Evolutionary conservation across 2,797 vertebrate species (phyloP), one percentile per base, ranked within the genome.

Genomic region (Lates japonicus): DNA sequence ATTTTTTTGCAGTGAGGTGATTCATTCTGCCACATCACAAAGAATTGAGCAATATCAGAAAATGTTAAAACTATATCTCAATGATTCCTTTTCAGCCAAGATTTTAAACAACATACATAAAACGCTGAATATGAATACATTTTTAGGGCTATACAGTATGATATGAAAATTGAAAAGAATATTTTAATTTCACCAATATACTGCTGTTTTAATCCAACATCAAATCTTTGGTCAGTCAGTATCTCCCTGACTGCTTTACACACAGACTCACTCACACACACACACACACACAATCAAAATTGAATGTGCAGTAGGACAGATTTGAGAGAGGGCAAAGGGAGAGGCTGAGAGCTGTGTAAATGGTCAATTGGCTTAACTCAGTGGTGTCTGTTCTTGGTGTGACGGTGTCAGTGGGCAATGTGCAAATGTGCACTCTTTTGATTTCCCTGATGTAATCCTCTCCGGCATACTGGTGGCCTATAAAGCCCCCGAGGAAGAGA

Each of bases 401-500:
- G 82, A 87, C 58, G 20, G 80, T 90, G 82, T 91, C 87, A 93
- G 83, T 57, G 83, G 85, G 85, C 52, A 84, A 85, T 89, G 90
- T 91, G 86, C 87, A 91, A 91, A 88, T 88, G 80, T 88, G 82
- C 78, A 82, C 69, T 86, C 87, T 87, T 94, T 87, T 91, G 83
- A 92, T 91, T 85, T 81, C 80, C 78, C 87, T 66, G 80, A 86
- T 93, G 90, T 91, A 93, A 91, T 90, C 90, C 88, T 83, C 87
- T 49, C 10, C 77, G 86, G 74, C 87, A 44, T 64, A 75, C 76
- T 74, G 85, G 82, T 76, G 33, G 74, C 74, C 64, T 31, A 10
- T 62, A 37, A 84, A 82, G 77, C 78, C 84, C n/a, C 78, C 68
- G 1, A 57, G 74, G 72, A 82, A 69, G 73, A 79, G 79, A 89